phyloP scores from a whole-genome alignment of 2,888 invertebrate genomes.

The Lutraria lutraria region DNA sequence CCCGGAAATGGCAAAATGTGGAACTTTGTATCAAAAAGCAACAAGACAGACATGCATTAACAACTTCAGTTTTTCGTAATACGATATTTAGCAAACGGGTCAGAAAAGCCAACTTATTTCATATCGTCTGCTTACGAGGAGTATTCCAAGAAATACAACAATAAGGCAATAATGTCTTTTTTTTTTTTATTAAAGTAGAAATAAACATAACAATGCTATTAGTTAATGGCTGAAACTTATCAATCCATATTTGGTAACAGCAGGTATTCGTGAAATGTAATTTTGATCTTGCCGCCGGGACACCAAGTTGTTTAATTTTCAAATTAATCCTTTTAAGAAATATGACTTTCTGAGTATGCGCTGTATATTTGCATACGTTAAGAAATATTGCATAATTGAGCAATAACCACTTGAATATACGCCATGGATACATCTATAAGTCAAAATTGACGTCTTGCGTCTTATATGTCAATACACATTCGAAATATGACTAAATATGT shows the following conservation, averaged over 20 bases:
- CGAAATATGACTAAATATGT: conserved; percentile 20
- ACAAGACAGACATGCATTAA: background rate
- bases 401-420: background rate
- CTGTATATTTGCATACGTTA: conserved; percentile 2
- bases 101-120: background rate
- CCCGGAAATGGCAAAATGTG: background rate
- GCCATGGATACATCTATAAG: background rate
- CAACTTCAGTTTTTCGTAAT: background rate
- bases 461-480: conserved; percentile 12
- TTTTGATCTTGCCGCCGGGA: background rate
- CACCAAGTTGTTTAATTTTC: background rate
- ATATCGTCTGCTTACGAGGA: background rate
- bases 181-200: background rate
- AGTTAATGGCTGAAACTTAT: background rate
- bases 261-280: background rate
- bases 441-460: conserved; percentile 19
- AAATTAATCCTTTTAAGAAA: background rate
- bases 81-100: background rate
- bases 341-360: background rate
- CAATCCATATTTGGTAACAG: background rate
- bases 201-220: background rate
- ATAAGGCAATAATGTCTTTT: background rate
- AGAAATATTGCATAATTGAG: conserved; percentile 4
- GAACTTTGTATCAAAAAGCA: background rate
- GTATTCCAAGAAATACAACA: background rate